phyloP scores from a whole-genome alignment of 2,888 invertebrate species.

The Charanyca ferruginea region DNA sequence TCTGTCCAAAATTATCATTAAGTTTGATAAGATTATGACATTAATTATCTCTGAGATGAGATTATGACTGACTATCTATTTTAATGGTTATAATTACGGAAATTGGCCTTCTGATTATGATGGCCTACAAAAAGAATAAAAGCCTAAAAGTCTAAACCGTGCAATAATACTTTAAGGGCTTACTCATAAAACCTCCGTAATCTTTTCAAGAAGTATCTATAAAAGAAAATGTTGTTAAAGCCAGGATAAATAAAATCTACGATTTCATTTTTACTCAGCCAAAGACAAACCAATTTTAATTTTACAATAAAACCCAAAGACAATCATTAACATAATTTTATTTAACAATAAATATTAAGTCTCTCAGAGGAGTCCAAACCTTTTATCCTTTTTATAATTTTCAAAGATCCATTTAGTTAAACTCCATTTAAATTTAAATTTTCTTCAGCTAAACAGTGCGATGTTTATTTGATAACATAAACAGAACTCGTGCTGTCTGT shows the following conservation, averaged over 20 bases:
- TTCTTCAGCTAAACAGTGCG: conserved; percentile 21
- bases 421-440: conserved; percentile 39
- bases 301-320: background rate
- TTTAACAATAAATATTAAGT: background rate
- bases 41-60: too few relatives aligned
- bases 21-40: too few relatives aligned
- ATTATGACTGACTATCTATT: too few relatives aligned
- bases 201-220: background rate
- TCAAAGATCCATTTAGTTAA: conserved; percentile 27
- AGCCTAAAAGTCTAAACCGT: too few relatives aligned
- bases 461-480: conserved; percentile 42
- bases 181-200: background rate
- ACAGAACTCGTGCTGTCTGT: conserved; percentile 33
- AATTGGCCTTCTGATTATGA: too few relatives aligned
- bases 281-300: background rate
- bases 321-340: background rate
- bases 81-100: too few relatives aligned
- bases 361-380: background rate
- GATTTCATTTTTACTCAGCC: background rate
- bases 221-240: background rate
- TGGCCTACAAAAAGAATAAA: too few relatives aligned
- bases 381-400: conserved; percentile 9
- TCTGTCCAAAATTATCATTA: too few relatives aligned
- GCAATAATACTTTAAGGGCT: too few relatives aligned
- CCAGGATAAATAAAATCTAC: background rate